Base-by-base conservation (phyloP, 2,888 invertebrate genomes). In the Morpho deidamia region DNA sequence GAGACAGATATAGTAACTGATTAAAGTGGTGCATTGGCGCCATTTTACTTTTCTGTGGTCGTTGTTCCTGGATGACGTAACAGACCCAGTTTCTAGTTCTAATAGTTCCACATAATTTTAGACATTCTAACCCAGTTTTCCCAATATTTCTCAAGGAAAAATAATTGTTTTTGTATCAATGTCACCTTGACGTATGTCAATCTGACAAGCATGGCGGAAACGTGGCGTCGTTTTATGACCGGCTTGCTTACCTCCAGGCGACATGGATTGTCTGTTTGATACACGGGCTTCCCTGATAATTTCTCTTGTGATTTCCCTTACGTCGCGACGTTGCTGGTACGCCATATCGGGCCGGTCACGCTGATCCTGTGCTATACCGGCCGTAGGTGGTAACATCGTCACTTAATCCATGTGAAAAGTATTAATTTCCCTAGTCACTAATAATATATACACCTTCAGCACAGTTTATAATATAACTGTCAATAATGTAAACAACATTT, bases 121-220 rank as follows among this genome's bases (percentile, higher is more conserved):
- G 68, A 40, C 52, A 44, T 53, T 55, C 35, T 48, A 60, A 65
- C 65, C 59, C 53, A 58, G 59, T 70, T 79, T 76, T 69, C 69
- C 58, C 50, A 57, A 59, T 52, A 61, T 67, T 72, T 80, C 67
- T 63, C 62, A 61, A 57, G 66, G 71, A 72, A 78, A 76, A 74
- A 70, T 72, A 55, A 64, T 84, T 89, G 88, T 86, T 88, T 87
- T 88, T 74, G 68, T 85, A 72, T 76, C 76, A 69, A 84, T 89
- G 90, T 90, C 90, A 90, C 82, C 84, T 88, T 90, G 90, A 90
- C 90, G 76, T 84, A 82, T 81, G 90, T 90, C 90, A 90, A 79
- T 77, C 76, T 90, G 90, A 90, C 90, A 90, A 81, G 82, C 78
- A 85, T 87, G 88, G 88, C 87, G 83, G 83, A 87, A 89, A 88